Evolutionary conservation across 2,797 vertebrate species (phyloP), one percentile per base, ranked within the genome.

Genomic region (Dromococcyx pavoninus): DNA sequence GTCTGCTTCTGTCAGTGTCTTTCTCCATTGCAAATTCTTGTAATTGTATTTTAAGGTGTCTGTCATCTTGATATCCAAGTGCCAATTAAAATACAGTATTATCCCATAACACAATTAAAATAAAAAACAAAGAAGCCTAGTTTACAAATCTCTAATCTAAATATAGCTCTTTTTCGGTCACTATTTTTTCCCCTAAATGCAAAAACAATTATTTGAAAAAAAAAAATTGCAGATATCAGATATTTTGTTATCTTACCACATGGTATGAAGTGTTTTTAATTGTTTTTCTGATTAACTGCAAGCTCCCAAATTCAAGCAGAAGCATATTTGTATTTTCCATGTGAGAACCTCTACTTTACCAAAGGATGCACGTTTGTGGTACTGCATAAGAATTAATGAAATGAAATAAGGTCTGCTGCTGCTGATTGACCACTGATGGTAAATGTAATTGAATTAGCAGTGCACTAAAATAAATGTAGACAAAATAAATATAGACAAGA

Each of bases 391-490:
- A 92, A 97, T 97, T 98, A 98, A 97, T 98, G 97, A 97, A 98
- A 97, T 97, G 32, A 67, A 10, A 56, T 89, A 56, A 33, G 30
- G 70, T 77, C 86, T 94, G 88, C 88, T 93, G 93, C 69, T 97
- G 93, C 25, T 96, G 97, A 97, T 98, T 98, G 98, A 98, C 97
- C 97, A 97, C 88, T 94, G 97, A 94, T 97, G 94, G 97, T 97
- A 97, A 98, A 97, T 91, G 84, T 98, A 98, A 98, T 98, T 98
- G 98, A 98, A 98, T 98, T 98, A 98, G 94, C 94, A 96, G 93
- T 93, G 93, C 95, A 97, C 96, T 98, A 97, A 98, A 98, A 98
- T 98, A 98, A 98, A 95, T 91, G 93, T 97, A 97, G 98, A 95
- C 97, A 98, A 98, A 98, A 97, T 98, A 98, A 98, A 98, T 97